These are phyloP conservation scores for Gymnorhina tibicen DNA, from an alignment of 2,113 vertebrate species.

Conservation along the genomic window DNA sequence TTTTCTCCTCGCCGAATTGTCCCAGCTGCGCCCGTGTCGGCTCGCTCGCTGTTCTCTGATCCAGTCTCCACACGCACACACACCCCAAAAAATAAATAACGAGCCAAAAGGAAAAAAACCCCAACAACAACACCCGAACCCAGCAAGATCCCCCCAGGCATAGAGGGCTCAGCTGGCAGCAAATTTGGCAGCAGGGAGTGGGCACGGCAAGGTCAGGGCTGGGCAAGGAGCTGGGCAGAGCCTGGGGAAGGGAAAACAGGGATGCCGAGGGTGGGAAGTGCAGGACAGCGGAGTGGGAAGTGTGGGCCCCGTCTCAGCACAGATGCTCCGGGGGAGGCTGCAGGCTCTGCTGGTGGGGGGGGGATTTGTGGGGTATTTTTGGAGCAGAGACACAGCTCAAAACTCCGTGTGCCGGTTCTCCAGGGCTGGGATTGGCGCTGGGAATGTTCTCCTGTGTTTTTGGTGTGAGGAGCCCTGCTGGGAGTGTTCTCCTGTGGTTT, in stretches of 20 bases:
- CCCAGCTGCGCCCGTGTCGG: neutral
- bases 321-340: constrained; percentile 14
- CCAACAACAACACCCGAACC: neutral
- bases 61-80: neutral
- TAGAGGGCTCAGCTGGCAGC: neutral
- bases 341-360: neutral
- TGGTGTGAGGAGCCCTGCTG: neutral
- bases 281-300: neutral
- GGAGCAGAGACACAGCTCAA: neutral
- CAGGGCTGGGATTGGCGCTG: neutral
- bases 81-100: too few species aligned
- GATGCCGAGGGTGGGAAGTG: neutral
- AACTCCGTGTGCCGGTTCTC: neutral
- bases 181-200: neutral
- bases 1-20: neutral
- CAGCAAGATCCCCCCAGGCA: neutral
- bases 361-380: neutral
- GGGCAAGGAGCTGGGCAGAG: neutral
- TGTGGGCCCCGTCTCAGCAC: neutral
- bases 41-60: neutral
- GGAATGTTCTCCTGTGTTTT: neutral
- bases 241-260: fast-evolving
- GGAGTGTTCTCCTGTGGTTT: neutral
- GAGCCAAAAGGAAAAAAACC: too few species aligned
- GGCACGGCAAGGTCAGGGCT: neutral